Percentiles rank a stretch among this genome's conserved stretches.
Evolutionary conservation across 2,888 invertebrate genomes (phyloP).

Genomic region (Apotomis betuletana): DNA sequence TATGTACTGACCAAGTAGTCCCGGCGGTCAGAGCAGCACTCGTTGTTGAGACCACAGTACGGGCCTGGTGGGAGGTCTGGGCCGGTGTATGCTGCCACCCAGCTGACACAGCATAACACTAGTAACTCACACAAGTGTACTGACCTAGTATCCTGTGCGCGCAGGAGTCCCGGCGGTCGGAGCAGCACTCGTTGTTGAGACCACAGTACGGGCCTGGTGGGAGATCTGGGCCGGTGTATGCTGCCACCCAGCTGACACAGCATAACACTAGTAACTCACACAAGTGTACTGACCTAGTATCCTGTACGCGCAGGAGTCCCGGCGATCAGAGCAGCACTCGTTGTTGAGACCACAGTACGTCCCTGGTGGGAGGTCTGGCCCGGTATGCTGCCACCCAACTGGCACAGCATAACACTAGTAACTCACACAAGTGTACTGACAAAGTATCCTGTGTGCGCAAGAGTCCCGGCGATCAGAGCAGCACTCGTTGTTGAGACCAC

Average conservation of each 20-base stretch:
- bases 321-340: slow-evolving; percentile 88
- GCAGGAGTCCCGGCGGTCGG: slow-evolving; percentile 90
- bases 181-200: slow-evolving; percentile 85
- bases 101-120: slow-evolving; percentile 45
- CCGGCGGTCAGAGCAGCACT: slow-evolving; percentile 84
- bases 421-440: slow-evolving; percentile 59
- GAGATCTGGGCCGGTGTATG: slow-evolving; percentile 73
- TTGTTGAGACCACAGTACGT: slow-evolving; percentile 81
- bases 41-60: slow-evolving; percentile 78
- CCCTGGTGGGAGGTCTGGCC: slow-evolving; percentile 81
- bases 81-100: slow-evolving; percentile 59
- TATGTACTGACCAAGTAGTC: slow-evolving; percentile 13
- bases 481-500: slow-evolving; percentile 82
- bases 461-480: slow-evolving; percentile 90
- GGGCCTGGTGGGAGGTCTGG: slow-evolving; percentile 83
- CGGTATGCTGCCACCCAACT: slow-evolving; percentile 58
- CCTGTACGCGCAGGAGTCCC: slow-evolving; percentile 91
- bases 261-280: slow-evolving; percentile 32
- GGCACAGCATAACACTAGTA: slow-evolving; percentile 49
- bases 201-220: slow-evolving; percentile 85
- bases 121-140: slow-evolving; percentile 15
- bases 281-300: slow-evolving; percentile 84
- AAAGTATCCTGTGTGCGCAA: slow-evolving; percentile 91
- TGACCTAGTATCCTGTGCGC: slow-evolving; percentile 89
- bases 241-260: slow-evolving; percentile 50